These are phyloP conservation scores for Amblyteles armatorius DNA, from an alignment of 2,888 invertebrate genomes.

Conservation along the genomic window DNA sequence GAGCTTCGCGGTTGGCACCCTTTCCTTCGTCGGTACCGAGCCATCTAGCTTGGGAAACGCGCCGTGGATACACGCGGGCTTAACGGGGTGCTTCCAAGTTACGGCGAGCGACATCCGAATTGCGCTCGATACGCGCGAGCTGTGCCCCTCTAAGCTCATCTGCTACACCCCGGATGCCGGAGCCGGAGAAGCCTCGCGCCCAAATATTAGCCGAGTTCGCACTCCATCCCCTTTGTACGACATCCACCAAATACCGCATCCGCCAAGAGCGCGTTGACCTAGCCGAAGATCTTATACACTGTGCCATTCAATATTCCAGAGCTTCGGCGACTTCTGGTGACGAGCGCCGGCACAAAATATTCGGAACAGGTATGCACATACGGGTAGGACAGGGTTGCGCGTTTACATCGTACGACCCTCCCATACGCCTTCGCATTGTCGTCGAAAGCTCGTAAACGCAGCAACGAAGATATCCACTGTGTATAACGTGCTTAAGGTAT, in stretches of 20 bases:
- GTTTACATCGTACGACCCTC: background rate
- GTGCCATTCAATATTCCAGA: background rate
- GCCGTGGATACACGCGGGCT: conserved; percentile 64
- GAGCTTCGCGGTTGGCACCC: conserved; percentile 65
- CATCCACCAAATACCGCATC: background rate
- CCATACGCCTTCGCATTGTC: background rate
- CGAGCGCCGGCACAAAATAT: background rate
- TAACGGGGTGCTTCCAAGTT: conserved; percentile 69
- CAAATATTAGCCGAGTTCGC: background rate
- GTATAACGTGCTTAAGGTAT: background rate
- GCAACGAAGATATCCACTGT: background rate
- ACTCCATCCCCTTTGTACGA: background rate
- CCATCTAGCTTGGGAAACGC: conserved; percentile 43
- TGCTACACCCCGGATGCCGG: background rate
- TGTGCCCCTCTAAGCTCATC: conserved; percentile 19
- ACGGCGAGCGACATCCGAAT: conserved; percentile 69
- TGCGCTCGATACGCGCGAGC: conserved; percentile 66
- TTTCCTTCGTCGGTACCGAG: conserved; percentile 61
- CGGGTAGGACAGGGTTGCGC: background rate
- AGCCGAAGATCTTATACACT: background rate
- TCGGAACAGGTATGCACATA: background rate
- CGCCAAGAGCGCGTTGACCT: background rate
- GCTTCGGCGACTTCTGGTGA: background rate
- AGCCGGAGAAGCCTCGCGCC: background rate
- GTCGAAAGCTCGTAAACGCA: background rate